Conservation (phyloP, 2,797 vertebrate genomes). For the Fratercula arctica region DNA sequence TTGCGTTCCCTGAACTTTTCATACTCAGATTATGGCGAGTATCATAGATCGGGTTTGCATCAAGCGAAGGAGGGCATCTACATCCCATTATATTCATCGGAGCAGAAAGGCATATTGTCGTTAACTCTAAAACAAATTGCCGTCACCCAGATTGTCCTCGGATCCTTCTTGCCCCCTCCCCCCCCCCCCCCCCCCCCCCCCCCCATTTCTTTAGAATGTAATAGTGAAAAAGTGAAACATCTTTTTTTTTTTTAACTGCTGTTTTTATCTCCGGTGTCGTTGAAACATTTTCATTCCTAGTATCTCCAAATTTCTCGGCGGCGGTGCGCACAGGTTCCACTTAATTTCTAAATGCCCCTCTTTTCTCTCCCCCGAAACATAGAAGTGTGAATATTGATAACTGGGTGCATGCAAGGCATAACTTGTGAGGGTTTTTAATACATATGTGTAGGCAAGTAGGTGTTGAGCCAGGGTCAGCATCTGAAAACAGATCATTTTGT, state of each 20-base stretch:
- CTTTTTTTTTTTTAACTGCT: neutral
- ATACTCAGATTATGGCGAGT: neutral
- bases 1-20: slow-evolving; percentile 24
- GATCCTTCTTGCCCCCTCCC: too few species aligned
- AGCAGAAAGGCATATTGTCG: neutral
- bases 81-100: neutral
- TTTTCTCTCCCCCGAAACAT: neutral
- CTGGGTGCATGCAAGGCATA: neutral
- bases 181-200: neutral
- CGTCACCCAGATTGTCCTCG: neutral
- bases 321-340: neutral
- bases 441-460: neutral
- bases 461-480: neutral
- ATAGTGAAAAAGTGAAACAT: neutral
- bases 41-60: neutral
- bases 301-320: neutral
- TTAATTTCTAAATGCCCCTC: neutral
- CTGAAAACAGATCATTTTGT: neutral
- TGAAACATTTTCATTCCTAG: neutral
- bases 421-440: neutral
- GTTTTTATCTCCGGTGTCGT: neutral
- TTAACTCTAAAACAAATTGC: neutral
- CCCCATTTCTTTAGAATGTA: neutral
- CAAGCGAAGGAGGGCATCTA: neutral
- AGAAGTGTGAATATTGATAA: neutral